phyloP scores from a whole-genome alignment of 1,140 invertebrate species.

The Euborellia annulipes region DNA sequence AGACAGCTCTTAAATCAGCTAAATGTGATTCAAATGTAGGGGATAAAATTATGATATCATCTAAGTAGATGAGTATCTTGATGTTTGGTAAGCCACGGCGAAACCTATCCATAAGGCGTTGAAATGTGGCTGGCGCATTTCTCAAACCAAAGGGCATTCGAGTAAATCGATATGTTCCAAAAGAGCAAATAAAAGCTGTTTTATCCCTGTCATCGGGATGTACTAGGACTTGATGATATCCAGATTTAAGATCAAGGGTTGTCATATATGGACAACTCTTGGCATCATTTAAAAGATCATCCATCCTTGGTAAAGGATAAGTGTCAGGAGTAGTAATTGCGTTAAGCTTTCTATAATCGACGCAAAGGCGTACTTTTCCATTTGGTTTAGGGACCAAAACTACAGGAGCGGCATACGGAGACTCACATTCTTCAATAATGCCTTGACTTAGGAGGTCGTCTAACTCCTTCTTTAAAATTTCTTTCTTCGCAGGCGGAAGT shows the following conservation, averaged over 20 bases:
- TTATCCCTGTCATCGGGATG: slow-evolving; percentile 16
- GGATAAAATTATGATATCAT: slow-evolving; percentile 17
- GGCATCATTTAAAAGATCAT: slow-evolving; percentile 22
- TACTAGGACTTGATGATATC: slow-evolving; percentile 27
- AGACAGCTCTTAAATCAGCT: too few species aligned
- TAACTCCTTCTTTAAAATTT: too few species aligned
- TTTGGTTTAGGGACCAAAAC: slow-evolving; percentile 23
- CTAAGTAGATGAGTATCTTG: slow-evolving; percentile 16
- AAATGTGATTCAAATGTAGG: slow-evolving; percentile 11
- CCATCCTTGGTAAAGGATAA: slow-evolving; percentile 29
- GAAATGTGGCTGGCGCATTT: slow-evolving; percentile 17
- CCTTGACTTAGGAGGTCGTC: too few species aligned
- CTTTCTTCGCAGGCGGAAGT: too few species aligned
- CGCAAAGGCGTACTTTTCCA: slow-evolving; percentile 23
- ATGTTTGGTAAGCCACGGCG: slow-evolving; percentile 14
- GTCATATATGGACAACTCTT: slow-evolving; percentile 17
- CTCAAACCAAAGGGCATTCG: slow-evolving; percentile 21
- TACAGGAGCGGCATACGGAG: too few species aligned
- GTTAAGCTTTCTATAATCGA: slow-evolving; percentile 29
- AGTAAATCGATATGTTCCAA: slow-evolving; percentile 18
- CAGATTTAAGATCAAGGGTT: slow-evolving; percentile 22
- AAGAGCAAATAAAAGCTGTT: slow-evolving; percentile 21
- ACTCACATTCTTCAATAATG: too few species aligned
- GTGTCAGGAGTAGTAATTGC: slow-evolving; percentile 18
- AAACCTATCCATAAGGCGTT: slow-evolving; percentile 16